Evolutionary conservation across 2,113 vertebrate species (phyloP).

Genomic region (Pimephales promelas): DNA sequence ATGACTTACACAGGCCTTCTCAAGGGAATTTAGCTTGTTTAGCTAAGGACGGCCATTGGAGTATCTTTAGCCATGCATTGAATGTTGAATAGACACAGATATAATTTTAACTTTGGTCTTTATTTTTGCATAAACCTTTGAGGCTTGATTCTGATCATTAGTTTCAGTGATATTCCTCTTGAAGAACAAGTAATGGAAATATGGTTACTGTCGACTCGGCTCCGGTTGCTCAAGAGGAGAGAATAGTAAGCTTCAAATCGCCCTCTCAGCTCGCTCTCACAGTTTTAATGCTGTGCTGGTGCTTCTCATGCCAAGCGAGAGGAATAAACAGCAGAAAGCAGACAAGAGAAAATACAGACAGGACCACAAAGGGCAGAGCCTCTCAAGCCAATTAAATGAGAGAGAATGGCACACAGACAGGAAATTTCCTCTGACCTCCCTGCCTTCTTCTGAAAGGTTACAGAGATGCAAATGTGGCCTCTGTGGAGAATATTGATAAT

Average conservation of each 20-base stretch:
- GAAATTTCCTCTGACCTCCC: conserved; percentile 42
- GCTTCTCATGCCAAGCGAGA: conserved; percentile 46
- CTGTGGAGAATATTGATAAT: conserved; percentile 55
- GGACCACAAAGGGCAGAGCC: conserved; percentile 23
- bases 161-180: background rate
- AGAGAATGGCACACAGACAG: conserved; percentile 35
- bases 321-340: conserved; percentile 49
- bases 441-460: conserved; percentile 52
- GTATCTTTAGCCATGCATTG: background rate
- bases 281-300: conserved; percentile 51
- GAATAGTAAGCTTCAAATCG: conserved; percentile 30
- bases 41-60: background rate
- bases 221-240: conserved; percentile 27
- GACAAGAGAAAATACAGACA: conserved; percentile 36
- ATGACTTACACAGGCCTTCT: background rate
- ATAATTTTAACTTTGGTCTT: background rate
- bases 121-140: background rate
- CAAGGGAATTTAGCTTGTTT: background rate
- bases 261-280: conserved; percentile 46
- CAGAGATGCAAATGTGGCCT: conserved; percentile 56
- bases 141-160: background rate
- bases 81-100: background rate
- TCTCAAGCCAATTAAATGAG: conserved; percentile 33
- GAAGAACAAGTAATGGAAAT: background rate
- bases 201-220: background rate